phyloP scores from a whole-genome alignment of 2,797 vertebrate species.

The Distichodus sexfasciatus region DNA sequence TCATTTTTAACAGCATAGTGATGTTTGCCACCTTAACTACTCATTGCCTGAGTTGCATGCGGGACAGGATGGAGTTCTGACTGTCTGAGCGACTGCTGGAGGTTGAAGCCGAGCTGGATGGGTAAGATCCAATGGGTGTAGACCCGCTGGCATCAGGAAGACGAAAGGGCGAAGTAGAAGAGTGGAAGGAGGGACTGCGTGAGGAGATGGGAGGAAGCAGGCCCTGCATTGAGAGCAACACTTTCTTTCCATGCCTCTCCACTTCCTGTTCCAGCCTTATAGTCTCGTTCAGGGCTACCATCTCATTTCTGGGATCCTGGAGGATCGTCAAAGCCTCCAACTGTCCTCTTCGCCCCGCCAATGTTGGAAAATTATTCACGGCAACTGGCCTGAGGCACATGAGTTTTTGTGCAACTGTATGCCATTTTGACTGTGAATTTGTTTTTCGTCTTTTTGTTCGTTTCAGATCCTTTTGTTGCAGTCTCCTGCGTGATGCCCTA shows the following conservation, averaged over 20 bases:
- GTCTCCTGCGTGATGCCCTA: background rate
- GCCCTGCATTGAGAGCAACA: slow-evolving; percentile 54
- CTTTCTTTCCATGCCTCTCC: background rate
- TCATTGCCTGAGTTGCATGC: too few relatives aligned
- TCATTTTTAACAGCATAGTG: too few relatives aligned
- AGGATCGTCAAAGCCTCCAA: background rate
- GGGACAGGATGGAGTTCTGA: background rate
- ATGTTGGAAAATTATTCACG: too few relatives aligned
- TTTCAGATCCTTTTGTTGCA: background rate
- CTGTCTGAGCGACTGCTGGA: slow-evolving; percentile 4
- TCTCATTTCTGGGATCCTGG: background rate
- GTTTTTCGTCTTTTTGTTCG: background rate
- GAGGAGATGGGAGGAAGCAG: slow-evolving; percentile 66
- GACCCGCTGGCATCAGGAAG: slow-evolving; percentile 35
- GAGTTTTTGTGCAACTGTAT: background rate
- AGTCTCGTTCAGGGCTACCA: background rate
- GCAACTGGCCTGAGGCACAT: too few relatives aligned
- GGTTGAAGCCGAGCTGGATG: slow-evolving; percentile 2
- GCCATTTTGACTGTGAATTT: too few relatives aligned
- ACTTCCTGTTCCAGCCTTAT: slow-evolving; percentile 1
- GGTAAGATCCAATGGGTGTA: background rate
- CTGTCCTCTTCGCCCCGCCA: background rate
- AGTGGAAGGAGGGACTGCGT: slow-evolving; percentile 37
- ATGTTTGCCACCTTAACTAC: too few relatives aligned
- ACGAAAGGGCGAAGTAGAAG: slow-evolving; percentile 23